These are phyloP conservation scores for Parasteatoda lunata DNA, from an alignment of 2,888 invertebrate species.

Conservation along the genomic window DNA sequence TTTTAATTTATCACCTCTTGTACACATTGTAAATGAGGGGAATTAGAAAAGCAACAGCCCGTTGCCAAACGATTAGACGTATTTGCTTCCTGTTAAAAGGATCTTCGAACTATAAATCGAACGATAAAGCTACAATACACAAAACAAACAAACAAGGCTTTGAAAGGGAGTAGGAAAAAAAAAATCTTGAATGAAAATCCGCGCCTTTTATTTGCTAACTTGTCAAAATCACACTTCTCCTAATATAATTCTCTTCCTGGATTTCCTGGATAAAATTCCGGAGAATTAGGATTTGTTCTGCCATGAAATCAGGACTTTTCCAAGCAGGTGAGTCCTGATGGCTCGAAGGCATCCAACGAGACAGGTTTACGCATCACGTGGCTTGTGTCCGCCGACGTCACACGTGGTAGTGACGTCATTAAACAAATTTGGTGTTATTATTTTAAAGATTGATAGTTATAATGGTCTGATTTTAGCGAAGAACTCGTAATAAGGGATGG, in stretches of 20 bases:
- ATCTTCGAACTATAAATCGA: slow-evolving; percentile 27
- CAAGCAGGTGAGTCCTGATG: slow-evolving; percentile 67
- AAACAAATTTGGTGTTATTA: slow-evolving; percentile 24
- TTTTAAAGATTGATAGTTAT: slow-evolving; percentile 42
- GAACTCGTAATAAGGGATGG: background rate
- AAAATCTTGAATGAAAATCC: background rate
- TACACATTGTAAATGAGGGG: slow-evolving; percentile 38
- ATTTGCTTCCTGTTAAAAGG: slow-evolving; percentile 20
- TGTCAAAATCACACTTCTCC: slow-evolving; percentile 65
- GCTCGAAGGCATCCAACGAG: slow-evolving; percentile 61
- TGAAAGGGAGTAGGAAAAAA: slow-evolving; percentile 6
- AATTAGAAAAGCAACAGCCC: slow-evolving; percentile 40
- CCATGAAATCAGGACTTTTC: slow-evolving; percentile 67
- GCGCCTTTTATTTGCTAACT: slow-evolving; percentile 48
- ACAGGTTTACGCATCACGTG: slow-evolving; percentile 66
- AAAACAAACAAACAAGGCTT: slow-evolving; percentile 37
- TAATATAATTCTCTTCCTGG: slow-evolving; percentile 58
- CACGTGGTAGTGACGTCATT: slow-evolving; percentile 19
- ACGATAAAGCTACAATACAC: slow-evolving; percentile 19
- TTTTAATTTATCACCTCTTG: slow-evolving; percentile 37
- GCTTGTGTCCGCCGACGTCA: slow-evolving; percentile 47
- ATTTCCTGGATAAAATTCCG: slow-evolving; percentile 68
- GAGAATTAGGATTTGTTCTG: slow-evolving; percentile 68
- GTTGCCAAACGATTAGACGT: slow-evolving; percentile 34
- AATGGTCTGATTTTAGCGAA: slow-evolving; percentile 26